Conservation (phyloP, 2,113 vertebrate genomes). For the Boleophthalmus pectinirostris region DNA sequence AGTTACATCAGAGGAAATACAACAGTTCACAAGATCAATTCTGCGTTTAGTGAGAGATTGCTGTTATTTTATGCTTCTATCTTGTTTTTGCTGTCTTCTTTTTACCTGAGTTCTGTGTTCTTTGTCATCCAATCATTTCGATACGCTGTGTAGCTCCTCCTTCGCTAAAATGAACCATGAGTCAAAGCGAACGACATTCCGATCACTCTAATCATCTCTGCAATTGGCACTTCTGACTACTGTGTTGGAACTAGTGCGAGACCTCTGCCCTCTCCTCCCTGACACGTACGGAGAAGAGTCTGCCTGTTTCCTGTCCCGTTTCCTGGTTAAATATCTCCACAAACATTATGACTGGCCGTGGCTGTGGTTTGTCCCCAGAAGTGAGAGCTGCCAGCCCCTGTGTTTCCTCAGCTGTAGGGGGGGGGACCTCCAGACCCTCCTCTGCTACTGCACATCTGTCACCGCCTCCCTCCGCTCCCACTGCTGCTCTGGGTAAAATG, state of each 20-base stretch:
- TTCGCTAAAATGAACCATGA: too few relatives aligned
- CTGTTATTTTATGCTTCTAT: too few relatives aligned
- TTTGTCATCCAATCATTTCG: too few relatives aligned
- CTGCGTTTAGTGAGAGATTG: too few relatives aligned
- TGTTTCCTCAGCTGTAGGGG: neutral
- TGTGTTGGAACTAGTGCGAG: neutral
- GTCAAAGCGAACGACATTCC: neutral
- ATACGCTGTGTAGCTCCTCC: too few relatives aligned
- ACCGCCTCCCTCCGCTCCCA: neutral
- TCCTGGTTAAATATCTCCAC: neutral
- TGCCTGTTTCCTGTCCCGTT: neutral
- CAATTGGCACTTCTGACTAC: neutral
- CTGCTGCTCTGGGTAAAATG: neutral
- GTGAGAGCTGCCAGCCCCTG: neutral
- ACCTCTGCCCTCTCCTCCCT: neutral
- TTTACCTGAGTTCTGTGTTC: too few relatives aligned
- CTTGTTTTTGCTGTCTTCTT: too few relatives aligned
- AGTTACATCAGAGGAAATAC: too few relatives aligned
- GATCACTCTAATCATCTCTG: neutral
- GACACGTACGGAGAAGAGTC: neutral
- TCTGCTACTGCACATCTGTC: neutral
- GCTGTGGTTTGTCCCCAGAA: neutral
- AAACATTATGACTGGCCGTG: neutral
- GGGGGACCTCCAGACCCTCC: neutral
- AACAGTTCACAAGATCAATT: too few relatives aligned